Evolutionary conservation across 2,797 vertebrate genomes (phyloP), one percentile per base, ranked within the genome.

Genomic region (Megalops cyprinoides): DNA sequence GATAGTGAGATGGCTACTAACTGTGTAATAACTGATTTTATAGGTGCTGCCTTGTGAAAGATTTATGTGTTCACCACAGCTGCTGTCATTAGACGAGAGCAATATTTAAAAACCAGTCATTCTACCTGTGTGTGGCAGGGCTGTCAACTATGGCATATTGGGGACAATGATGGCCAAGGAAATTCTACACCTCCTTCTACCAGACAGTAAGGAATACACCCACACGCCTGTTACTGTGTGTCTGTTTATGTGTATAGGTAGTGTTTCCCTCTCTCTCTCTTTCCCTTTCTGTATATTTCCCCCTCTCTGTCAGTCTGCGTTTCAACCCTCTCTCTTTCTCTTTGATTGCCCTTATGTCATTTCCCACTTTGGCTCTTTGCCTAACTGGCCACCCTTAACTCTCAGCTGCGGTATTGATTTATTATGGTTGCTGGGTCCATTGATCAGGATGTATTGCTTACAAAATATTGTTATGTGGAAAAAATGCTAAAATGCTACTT

Each of bases 141-240:
- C 95, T 28, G 79, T 94, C 83, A 95, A 94, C 85, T 96, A 94
- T 78, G 95, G 91, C 53, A 85, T 86, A 73, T 77, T 91, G 23
- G 94, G 94, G 83, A 93, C 91, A 81, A 83, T 94, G 14, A 84
- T 96, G 0, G 93, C 93, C 81, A 94, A 94, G 92, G 93, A 94
- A 81, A 87, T 94, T 81, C 90, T 95, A 55, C 93, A 92, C 77
- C 83, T 95, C 76, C 87, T 95, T 71, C 80, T 94, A 58, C 91
- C 92, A 74, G 85, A 95, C 62, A 91, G 94, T 96, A 93, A 92
- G 91, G 85, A 10, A 82, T 44, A 14, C 44, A 8, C 18, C 25
- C n/a, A 14, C 46, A 23, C 42, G 6, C 58, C 9, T 42, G 28
- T 31, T 8, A 79, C 42, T 62, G 28, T 78, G 7, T 34, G 23